phyloP scores from a whole-genome alignment of 2,797 vertebrate genomes.

The Cyclura pinguis region DNA sequence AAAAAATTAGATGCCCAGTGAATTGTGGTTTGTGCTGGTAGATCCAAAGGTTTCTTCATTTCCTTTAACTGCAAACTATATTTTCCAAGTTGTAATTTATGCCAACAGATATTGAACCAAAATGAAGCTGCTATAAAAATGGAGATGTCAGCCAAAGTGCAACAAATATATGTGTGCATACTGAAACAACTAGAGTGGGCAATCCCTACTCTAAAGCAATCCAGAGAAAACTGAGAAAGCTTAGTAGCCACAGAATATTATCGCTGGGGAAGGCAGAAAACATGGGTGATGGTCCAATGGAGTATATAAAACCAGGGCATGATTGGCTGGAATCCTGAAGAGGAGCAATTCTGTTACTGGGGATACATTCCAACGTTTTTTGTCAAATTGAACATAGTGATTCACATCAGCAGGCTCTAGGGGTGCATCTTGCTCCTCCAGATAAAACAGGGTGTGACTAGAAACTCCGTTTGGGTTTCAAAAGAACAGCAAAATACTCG shows the following conservation, averaged over 20 bases:
- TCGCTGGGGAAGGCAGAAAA: neutral
- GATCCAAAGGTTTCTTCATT: neutral
- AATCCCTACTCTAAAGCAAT: neutral
- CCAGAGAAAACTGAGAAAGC: neutral
- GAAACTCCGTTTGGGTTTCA: too few species aligned
- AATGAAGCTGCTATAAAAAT: neutral
- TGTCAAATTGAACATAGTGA: neutral
- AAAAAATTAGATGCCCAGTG: neutral
- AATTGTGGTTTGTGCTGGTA: neutral
- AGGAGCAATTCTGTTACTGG: neutral
- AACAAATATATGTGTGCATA: neutral
- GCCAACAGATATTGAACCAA: neutral
- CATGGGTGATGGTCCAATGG: neutral
- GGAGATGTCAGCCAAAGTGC: neutral
- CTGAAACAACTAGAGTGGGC: neutral
- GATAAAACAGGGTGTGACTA: too few species aligned
- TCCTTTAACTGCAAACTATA: neutral
- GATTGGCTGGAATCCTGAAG: neutral
- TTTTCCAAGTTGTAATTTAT: neutral
- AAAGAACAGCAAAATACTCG: too few species aligned
- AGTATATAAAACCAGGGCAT: too few species aligned
- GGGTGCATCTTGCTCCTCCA: too few species aligned
- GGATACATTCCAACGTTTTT: neutral
- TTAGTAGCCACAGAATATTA: neutral
- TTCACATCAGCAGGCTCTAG: neutral